A percentile compares a stretch with the other conserved stretches of the same genome.
phyloP scores from a whole-genome alignment of 2,113 vertebrate species.

The Larimichthys crocea region DNA sequence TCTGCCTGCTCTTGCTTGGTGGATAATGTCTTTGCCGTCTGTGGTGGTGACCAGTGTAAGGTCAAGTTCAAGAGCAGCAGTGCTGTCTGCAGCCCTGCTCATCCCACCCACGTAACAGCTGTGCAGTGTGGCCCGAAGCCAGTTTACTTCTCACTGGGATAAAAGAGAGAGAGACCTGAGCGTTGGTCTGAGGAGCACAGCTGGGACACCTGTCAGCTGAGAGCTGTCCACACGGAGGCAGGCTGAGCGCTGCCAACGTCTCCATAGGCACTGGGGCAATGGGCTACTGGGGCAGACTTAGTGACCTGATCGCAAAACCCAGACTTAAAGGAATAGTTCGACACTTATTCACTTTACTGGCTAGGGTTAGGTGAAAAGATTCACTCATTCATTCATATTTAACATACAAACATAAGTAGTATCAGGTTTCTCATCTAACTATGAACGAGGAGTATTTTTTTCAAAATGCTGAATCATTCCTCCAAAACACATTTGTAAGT shows the following conservation, averaged over 20 bases:
- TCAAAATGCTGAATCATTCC: background rate
- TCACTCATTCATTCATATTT: background rate
- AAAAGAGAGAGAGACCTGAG: constrained; percentile 52
- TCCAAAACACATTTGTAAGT: background rate
- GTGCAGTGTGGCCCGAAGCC: constrained; percentile 57
- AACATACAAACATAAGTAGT: background rate
- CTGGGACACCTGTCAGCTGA: constrained; percentile 62
- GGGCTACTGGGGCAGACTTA: constrained; percentile 28
- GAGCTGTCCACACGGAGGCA: constrained; percentile 29
- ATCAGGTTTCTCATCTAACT: background rate
- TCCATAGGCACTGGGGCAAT: constrained; percentile 21
- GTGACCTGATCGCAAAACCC: constrained; percentile 3
- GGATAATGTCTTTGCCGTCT: constrained; percentile 14
- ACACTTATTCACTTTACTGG: background rate
- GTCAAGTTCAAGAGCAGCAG: constrained; percentile 52
- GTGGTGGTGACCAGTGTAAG: constrained; percentile 45
- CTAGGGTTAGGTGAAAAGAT: background rate
- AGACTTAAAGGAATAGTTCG: background rate
- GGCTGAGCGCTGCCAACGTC: constrained; percentile 25
- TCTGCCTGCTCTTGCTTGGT: constrained; percentile 8
- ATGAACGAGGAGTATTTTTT: background rate
- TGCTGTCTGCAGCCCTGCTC: constrained; percentile 44
- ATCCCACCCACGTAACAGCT: constrained; percentile 63
- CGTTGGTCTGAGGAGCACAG: constrained; percentile 46
- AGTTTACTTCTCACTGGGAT: constrained; percentile 48